Conservation (phyloP, 2,888 invertebrate species). For the Cosmia pyralina region DNA sequence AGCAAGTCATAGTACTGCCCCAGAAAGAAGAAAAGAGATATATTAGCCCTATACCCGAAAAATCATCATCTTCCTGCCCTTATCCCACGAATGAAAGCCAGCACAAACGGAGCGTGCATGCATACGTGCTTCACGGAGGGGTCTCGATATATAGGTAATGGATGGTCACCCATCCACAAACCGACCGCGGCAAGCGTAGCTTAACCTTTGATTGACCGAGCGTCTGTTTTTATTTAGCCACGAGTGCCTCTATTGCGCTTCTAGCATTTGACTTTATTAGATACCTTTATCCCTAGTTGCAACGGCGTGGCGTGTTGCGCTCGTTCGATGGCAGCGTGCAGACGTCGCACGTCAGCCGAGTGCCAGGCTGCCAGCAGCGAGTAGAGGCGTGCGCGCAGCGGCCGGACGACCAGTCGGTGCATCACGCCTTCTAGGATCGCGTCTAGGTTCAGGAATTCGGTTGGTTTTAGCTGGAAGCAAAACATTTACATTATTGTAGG, state of each 20-base stretch:
- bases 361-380: slow-evolving; percentile 97
- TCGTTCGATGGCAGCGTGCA: slow-evolving; percentile 93
- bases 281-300: slow-evolving; percentile 93
- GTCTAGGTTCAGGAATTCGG: slow-evolving; percentile 98
- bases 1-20: too few species aligned
- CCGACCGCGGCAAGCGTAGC: too few species aligned
- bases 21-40: not conserved
- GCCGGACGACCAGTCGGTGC: slow-evolving; percentile 96
- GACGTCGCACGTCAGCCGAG: slow-evolving; percentile 93
- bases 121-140: too few species aligned
- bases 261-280: slow-evolving; percentile 8
- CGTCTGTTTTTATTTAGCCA: too few species aligned
- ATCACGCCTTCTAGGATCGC: slow-evolving; percentile 98
- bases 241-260: too few species aligned
- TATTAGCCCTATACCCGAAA: not conserved
- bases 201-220: too few species aligned
- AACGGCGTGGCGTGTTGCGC: slow-evolving; percentile 92
- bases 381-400: slow-evolving; percentile 95
- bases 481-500: not conserved
- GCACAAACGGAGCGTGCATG: too few species aligned
- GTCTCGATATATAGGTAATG: too few species aligned
- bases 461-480: slow-evolving; percentile 92
- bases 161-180: too few species aligned
- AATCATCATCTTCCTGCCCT: too few species aligned
- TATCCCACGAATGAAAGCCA: too few species aligned